phyloP scores from a whole-genome alignment of 2,888 invertebrate species.

The Molorchus minor region DNA sequence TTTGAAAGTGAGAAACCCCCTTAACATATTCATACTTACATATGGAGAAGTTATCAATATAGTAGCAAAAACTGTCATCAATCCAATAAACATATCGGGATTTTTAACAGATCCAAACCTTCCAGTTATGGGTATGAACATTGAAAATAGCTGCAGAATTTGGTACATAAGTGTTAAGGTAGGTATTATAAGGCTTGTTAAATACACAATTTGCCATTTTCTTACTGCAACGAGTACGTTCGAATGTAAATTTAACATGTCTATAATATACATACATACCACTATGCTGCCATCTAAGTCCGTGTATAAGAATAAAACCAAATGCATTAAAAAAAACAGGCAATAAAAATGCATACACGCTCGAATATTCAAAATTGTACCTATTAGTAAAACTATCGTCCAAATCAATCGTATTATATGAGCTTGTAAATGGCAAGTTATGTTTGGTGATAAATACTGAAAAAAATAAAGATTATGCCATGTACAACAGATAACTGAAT shows the following conservation, averaged over 20 bases:
- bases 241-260: neutral
- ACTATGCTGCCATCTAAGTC: slow-evolving; percentile 46
- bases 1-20: no score
- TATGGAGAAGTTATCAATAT: slow-evolving; percentile 59
- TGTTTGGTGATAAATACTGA: slow-evolving; percentile 49
- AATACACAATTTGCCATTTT: slow-evolving; percentile 55
- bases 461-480: slow-evolving; percentile 36
- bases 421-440: slow-evolving; percentile 53
- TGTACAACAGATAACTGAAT: no score
- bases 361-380: slow-evolving; percentile 53
- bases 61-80: slow-evolving; percentile 57
- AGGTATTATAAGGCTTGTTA: slow-evolving; percentile 49
- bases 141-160: slow-evolving; percentile 44
- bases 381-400: slow-evolving; percentile 53
- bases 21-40: no score
- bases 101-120: slow-evolving; percentile 62
- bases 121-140: slow-evolving; percentile 62
- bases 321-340: slow-evolving; percentile 56
- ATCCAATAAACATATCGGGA: slow-evolving; percentile 63
- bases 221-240: slow-evolving; percentile 42
- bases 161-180: slow-evolving; percentile 52
- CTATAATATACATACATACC: slow-evolving; percentile 40
- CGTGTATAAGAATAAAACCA: slow-evolving; percentile 49
- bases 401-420: slow-evolving; percentile 56
- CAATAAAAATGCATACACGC: slow-evolving; percentile 56